Evolutionary conservation across 92 coral and sea anemone species (phyloP).

Genomic region (Heliopora coerulea): DNA sequence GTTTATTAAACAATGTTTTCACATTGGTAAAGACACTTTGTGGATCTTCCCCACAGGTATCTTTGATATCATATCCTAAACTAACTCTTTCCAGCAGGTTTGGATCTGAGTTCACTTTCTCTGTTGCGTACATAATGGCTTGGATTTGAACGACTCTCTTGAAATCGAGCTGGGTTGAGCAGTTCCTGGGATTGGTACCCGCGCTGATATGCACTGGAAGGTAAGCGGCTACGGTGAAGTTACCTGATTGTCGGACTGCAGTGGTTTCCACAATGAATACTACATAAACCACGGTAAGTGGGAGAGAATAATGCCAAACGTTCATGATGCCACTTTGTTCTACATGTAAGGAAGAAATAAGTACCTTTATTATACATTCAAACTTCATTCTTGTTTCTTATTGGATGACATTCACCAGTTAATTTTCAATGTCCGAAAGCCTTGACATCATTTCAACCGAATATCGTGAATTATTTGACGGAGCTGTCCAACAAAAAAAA

Average conservation of each 20-base stretch:
- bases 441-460: no score
- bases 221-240: slow-evolving; percentile 22
- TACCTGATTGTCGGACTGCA: slow-evolving; percentile 1
- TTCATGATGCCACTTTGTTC: slow-evolving; percentile 1
- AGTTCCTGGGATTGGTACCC: neutral
- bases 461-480: no score
- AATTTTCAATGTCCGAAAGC: neutral
- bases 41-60: neutral
- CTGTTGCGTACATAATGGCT: slow-evolving; percentile 7
- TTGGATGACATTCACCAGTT: no score
- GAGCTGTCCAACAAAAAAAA: no score
- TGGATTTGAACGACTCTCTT: slow-evolving; percentile 24
- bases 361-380: no score
- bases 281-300: neutral
- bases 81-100: neutral
- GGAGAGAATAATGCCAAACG: neutral
- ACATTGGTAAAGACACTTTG: neutral
- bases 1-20: neutral
- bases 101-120: neutral
- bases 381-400: no score
- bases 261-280: neutral
- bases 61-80: slow-evolving; percentile 12
- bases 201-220: slow-evolving; percentile 6
- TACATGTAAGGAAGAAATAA: neutral
- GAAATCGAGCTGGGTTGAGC: slow-evolving; percentile 25